Percentiles rank a stretch among this genome's conserved stretches.
Conservation (phyloP, 1,140 invertebrate genomes). For the Diplogasteroides magnus region DNA sequence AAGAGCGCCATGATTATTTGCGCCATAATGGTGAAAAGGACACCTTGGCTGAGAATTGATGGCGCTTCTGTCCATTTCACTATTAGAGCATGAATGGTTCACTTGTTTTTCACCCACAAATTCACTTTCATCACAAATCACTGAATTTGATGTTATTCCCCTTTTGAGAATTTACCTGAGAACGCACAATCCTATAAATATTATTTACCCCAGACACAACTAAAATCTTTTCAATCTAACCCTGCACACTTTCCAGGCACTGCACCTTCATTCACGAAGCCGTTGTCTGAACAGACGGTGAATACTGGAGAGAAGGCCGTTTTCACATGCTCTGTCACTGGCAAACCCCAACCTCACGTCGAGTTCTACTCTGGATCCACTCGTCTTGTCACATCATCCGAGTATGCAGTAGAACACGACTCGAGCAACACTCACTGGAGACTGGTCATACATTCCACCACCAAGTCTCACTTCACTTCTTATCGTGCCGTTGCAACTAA, state of each 20-base stretch:
- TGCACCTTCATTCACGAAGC: constrained; percentile 56
- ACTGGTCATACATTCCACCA: constrained; percentile 56
- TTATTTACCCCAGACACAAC: too few relatives aligned
- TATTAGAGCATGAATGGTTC: constrained; percentile 5
- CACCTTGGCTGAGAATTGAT: background rate
- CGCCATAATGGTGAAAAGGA: too few relatives aligned
- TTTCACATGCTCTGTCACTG: constrained; percentile 57
- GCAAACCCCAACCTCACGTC: constrained; percentile 57
- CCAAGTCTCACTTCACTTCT: constrained; percentile 33
- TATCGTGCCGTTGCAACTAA: constrained; percentile 51
- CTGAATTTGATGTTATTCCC: background rate
- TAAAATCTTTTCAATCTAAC: too few relatives aligned
- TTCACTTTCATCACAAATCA: background rate
- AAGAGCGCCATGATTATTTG: too few relatives aligned
- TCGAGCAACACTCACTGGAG: constrained; percentile 49
- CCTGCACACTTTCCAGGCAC: constrained; percentile 38
- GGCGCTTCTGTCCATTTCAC: too few relatives aligned
- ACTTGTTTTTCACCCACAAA: background rate
- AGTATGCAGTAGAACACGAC: constrained; percentile 48
- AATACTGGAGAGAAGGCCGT: constrained; percentile 51
- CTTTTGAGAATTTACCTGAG: too few relatives aligned
- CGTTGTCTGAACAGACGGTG: constrained; percentile 52
- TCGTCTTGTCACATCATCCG: constrained; percentile 33
- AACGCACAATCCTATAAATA: too few relatives aligned
- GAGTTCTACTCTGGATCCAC: constrained; percentile 51